These are phyloP conservation scores for Dendrolimus houi DNA, from an alignment of 2,888 invertebrate genomes.

Conservation along the genomic window DNA sequence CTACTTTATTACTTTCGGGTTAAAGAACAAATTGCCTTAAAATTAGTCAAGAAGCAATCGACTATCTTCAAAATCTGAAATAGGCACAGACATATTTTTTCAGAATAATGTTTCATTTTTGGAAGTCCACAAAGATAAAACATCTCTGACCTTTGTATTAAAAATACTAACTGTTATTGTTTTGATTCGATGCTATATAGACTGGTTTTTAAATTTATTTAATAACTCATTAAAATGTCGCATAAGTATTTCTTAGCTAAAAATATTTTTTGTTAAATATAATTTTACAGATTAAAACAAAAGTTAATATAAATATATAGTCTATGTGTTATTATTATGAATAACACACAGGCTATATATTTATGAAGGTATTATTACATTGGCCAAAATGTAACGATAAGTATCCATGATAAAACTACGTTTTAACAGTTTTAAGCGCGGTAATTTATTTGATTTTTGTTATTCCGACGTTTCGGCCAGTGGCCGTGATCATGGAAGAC, in stretches of 20 bases:
- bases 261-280: not conserved
- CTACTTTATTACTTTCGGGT: not conserved
- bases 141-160: slow-evolving; percentile 16
- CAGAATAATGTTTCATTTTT: slow-evolving; percentile 22
- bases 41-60: slow-evolving; percentile 6
- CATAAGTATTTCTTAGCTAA: not conserved
- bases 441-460: no score
- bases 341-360: no score
- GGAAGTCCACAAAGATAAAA: slow-evolving; percentile 18
- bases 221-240: not conserved
- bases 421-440: no score
- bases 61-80: slow-evolving; percentile 10
- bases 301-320: no score
- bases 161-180: not conserved
- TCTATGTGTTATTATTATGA: no score
- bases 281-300: no score
- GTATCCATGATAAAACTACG: no score
- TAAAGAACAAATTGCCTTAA: slow-evolving; percentile 10
- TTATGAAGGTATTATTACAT: no score
- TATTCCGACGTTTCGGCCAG: no score
- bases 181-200: not conserved
- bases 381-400: no score
- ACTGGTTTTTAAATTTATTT: not conserved
- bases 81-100: slow-evolving; percentile 7
- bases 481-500: no score